Base-by-base conservation (phyloP, 2,888 invertebrate genomes). In the Erynnis tages region DNA sequence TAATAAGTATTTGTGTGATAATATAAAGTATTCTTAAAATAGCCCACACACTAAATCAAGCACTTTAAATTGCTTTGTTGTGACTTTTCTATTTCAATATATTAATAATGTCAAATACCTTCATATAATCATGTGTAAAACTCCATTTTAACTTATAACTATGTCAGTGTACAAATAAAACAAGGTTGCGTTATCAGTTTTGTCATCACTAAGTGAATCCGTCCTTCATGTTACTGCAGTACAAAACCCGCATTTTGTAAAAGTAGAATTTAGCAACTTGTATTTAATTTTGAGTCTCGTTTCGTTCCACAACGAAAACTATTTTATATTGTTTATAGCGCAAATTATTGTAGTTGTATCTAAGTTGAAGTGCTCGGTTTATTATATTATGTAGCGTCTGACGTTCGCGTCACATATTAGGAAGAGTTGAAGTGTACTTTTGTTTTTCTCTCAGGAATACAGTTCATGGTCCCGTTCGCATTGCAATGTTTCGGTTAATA, bases 321-420 rank as follows among this genome's bases (percentile, higher is more conserved):
- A 53, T 59, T 63, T 59, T 57, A 57, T 56, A 57, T 60, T 53
- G 56, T 59, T 61, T 60, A 61, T 58, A 43, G 55, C 55, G 48
- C 47, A 58, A 61, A 58, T 62, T 63, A 61, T 57, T 60, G 55
- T 52, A 41, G 54, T 54, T 32, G 52, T 58, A 48, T 56, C 57
- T 56, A 59, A 63, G 56, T 59, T 61, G 59, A 63, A 65, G 63
- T 62, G 56, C 53, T 59, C 58, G 45, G 57, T 58, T 59, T 62
- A 58, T 60, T 59, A 57, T 57, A 57, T 57, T 61, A 19, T 59
- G 54, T 49, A 54, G 43, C 57, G 41, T 52, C 54, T 57, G 56
- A 64, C 59, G 54, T 50, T 50, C 38, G 53, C 49, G 53, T 57
- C 60, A 58, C 59, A 54, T 55, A 49, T 56, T 50, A 60, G 47